Evolutionary conservation across 2,888 invertebrate species (phyloP), one percentile per base, ranked within the genome.

Genomic region (Drosophila paracracens): DNA sequence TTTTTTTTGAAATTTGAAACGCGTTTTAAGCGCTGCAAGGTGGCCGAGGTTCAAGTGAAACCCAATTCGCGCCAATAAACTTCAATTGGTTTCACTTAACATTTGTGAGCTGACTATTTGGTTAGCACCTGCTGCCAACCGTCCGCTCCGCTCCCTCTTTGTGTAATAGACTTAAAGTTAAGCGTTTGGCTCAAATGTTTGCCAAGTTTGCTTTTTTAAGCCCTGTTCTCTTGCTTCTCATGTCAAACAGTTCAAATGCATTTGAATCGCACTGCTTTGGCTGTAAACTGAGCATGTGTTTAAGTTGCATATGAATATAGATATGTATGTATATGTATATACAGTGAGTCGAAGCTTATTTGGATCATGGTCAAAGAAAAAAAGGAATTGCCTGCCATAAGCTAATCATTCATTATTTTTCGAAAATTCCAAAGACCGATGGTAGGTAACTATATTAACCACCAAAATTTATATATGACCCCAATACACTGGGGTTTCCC

Each of bases 81-180:
- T 88, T 84, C 82, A 91, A 88, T 91, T 91, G 91, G 91, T 91
- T 91, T 91, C 91, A 86, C 89, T 91, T 90, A 89, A 88, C 82
- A 56, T 78, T 74, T 78, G 73, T 76, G 75, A 71, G 68, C 64
- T 57, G 54, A 40, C 63, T 57, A 71, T 74, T 71, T 53, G 51
- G 38, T 57, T 40, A 43, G 62, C 52, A 29, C 48, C 46, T 25
- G 25, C 46, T 25, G 21, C 57, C 18, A 33, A 36, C 10, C 4
- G 1, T 4, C n/a, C 8, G n/a, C 4, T 2, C 40, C n/a, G 2
- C 25, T 54, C 29, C 33, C 51, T 8, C 38, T 6, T 16, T 36
- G 31, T 31, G 7, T 70, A 68, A 58, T 53, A 35, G 59, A 29
- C 58, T 70, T 59, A 66, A 51, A 40, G 53, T 31, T 65, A 65